These are phyloP conservation scores for Rhincodon typus DNA, from an alignment of 2,797 vertebrate genomes.

Conservation along the genomic window DNA sequence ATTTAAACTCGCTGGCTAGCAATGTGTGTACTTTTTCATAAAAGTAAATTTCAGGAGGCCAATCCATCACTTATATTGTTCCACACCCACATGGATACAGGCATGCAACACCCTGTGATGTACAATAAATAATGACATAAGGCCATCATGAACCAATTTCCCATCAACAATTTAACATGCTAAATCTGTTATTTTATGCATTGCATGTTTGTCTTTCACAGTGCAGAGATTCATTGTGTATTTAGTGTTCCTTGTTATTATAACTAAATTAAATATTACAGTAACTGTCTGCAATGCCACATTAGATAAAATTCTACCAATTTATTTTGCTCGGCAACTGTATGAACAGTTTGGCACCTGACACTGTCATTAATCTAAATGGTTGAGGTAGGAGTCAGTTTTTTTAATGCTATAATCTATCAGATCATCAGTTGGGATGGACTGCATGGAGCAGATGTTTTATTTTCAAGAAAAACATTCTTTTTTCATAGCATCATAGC, in stretches of 20 bases:
- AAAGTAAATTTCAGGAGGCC: slow-evolving; percentile 39
- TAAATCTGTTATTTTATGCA: slow-evolving; percentile 1
- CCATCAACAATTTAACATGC: slow-evolving; percentile 7
- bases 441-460: background rate
- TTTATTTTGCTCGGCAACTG: background rate
- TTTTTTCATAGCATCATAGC: slow-evolving; percentile 18
- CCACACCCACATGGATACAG: slow-evolving; percentile 29
- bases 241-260: background rate
- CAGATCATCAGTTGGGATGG: background rate
- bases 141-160: background rate
- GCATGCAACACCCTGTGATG: slow-evolving; percentile 28
- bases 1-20: slow-evolving; percentile 38
- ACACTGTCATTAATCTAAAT: background rate
- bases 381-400: background rate
- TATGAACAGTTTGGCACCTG: background rate
- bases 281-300: slow-evolving; percentile 1
- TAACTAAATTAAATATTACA: background rate
- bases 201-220: background rate
- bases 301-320: background rate
- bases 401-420: background rate
- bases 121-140: slow-evolving; percentile 29
- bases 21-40: slow-evolving; percentile 39
- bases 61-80: slow-evolving; percentile 37
- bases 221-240: background rate
- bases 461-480: slow-evolving; percentile 18